Evolutionary conservation across 1,140 invertebrate species (phyloP), one percentile per base, ranked within the genome.

Genomic region (Drosophila varians): DNA sequence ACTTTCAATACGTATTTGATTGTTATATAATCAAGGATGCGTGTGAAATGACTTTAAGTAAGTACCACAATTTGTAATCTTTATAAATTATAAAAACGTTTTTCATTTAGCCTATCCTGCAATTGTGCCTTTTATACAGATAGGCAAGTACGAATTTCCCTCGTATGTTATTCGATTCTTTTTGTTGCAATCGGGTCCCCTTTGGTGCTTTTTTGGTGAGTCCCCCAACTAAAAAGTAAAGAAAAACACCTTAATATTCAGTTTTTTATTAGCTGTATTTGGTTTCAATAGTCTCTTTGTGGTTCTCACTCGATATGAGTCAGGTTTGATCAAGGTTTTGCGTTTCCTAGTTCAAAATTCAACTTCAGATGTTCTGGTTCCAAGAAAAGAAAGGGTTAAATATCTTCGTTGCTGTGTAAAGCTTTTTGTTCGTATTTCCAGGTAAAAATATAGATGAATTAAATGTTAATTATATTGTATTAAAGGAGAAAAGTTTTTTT

Each of bases 221-320:
- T 40, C 0, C 1, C 8, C 2, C 0, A n/a, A 9, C n/a, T 16
- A 7, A 31, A 4, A 16, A n/a, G 8, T 4, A 26, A 3, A 2
- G 0, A 34, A 28, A 5, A 25, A 0, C 28, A 6, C 4, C 19
- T 2, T 11, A 16, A 40, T 0, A 2, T 1, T 40, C 2, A 38
- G 9, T 36, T 7, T 40, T 5, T 5, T 4, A 0, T 2, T 18
- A 86, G 82, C 77, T 52, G 82, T 87, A 0, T 86, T 86, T 71
- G 82, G 77, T 3, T 86, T 82, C 14, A 86, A 87, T 42, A 87
- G 82, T 9, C 56, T 86, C 0, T 86, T 87, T 23, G 77, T 86
- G 9, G 83, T 86, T 26, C 64, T 87, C 0, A 87, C 82, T 5
- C 52, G 53, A 4, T 75, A 86, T 21, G 82, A 87, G 51, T 75